These are phyloP conservation scores for Entomobrya proxima DNA, from an alignment of 2,888 invertebrate genomes.

Conservation along the genomic window DNA sequence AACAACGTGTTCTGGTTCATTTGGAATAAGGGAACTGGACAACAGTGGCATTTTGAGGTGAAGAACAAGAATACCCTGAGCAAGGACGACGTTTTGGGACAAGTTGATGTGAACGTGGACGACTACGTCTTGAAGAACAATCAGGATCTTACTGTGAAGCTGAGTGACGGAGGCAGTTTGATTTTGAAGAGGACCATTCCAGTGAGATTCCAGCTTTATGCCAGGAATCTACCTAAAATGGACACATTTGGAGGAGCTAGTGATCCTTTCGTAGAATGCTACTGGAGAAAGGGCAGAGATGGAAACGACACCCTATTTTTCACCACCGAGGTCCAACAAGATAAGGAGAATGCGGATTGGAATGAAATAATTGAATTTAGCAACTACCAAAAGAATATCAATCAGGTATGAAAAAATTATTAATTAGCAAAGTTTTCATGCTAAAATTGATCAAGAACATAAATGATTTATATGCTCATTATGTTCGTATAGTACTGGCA, in stretches of 20 bases:
- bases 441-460: not conserved
- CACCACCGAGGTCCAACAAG: constrained; percentile 58
- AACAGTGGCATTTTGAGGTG: constrained; percentile 68
- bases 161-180: constrained; percentile 66
- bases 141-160: constrained; percentile 62
- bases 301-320: constrained; percentile 63
- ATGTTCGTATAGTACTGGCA: constrained; percentile 62
- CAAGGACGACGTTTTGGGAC: constrained; percentile 60
- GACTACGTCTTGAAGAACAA: constrained; percentile 65
- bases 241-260: constrained; percentile 64
- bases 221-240: constrained; percentile 69
- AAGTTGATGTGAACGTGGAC: constrained; percentile 61
- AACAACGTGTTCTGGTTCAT: constrained; percentile 68
- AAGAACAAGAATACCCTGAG: constrained; percentile 37
- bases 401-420: constrained; percentile 47
- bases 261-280: constrained; percentile 60
- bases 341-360: constrained; percentile 70
- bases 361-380: constrained; percentile 66
- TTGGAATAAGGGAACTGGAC: constrained; percentile 66
- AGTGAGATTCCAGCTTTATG: constrained; percentile 64
- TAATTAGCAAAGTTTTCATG: not conserved
- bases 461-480: not conserved
- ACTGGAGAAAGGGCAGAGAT: constrained; percentile 64
- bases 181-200: constrained; percentile 63
- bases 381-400: constrained; percentile 69